These are phyloP conservation scores for Brachycybe producta DNA, from an alignment of 2,888 invertebrate genomes.

Conservation along the genomic window DNA sequence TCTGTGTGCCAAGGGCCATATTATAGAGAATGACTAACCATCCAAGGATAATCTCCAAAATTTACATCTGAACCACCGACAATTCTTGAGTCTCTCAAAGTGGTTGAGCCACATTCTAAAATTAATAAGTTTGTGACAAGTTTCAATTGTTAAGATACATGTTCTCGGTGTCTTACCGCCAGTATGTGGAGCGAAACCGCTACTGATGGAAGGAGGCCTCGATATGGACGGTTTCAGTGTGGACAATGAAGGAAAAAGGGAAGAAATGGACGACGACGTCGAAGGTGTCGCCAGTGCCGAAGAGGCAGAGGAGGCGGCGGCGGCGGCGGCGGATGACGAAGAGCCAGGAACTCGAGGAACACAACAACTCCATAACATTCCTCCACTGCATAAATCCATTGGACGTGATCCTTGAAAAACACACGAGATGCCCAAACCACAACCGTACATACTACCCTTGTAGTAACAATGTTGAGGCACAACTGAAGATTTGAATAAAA, in stretches of 20 bases:
- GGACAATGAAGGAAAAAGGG: neutral
- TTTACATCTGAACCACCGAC: slow-evolving; percentile 83
- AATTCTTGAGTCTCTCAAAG: slow-evolving; percentile 72
- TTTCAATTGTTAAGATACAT: neutral
- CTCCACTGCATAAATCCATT: slow-evolving; percentile 79
- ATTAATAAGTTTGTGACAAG: slow-evolving; percentile 25
- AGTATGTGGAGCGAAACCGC: neutral
- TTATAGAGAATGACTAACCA: slow-evolving; percentile 39
- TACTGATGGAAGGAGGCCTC: neutral
- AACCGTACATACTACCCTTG: slow-evolving; percentile 72
- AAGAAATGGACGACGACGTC: neutral
- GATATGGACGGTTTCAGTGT: slow-evolving; percentile 4
- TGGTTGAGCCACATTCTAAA: slow-evolving; percentile 80
- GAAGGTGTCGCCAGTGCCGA: slow-evolving; percentile 19
- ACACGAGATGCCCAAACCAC: slow-evolving; percentile 80
- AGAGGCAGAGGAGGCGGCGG: slow-evolving; percentile 10
- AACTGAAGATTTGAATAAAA: slow-evolving; percentile 27
- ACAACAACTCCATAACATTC: slow-evolving; percentile 80
- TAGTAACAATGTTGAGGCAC: slow-evolving; percentile 47
- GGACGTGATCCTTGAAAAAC: slow-evolving; percentile 77
- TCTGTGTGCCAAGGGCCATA: too few species aligned
- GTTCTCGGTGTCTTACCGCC: slow-evolving; percentile 1
- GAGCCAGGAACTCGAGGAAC: slow-evolving; percentile 43
- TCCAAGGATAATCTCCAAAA: slow-evolving; percentile 88
- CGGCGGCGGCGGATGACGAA: slow-evolving; percentile 8